Evolutionary conservation across 2,113 vertebrate species (phyloP).

Genomic region (Brachypodius melanocephalos): DNA sequence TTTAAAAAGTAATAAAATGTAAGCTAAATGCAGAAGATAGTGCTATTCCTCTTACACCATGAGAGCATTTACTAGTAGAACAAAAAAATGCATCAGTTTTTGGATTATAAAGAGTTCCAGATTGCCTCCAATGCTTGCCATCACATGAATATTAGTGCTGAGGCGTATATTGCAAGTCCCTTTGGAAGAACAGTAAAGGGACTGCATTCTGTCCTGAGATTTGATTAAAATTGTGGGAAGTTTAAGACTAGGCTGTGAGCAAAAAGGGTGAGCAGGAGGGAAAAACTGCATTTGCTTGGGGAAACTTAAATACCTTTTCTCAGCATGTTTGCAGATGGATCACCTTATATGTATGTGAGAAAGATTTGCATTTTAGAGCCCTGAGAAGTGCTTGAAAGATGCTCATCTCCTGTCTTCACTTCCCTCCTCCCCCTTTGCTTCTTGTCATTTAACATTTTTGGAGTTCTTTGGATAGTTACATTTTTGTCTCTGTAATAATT

Average conservation of each 20-base stretch:
- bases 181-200: background rate
- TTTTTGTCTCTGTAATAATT: constrained; percentile 14
- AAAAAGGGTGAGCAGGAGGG: background rate
- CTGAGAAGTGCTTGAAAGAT: background rate
- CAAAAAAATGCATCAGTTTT: background rate
- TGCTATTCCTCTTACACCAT: background rate
- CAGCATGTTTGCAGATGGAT: background rate
- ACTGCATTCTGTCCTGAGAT: background rate
- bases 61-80: background rate
- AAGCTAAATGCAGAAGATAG: background rate
- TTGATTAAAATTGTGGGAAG: background rate
- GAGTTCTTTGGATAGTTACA: background rate
- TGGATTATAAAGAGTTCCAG: background rate
- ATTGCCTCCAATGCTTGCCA: background rate
- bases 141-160: background rate
- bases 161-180: background rate
- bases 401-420: background rate
- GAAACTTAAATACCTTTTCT: background rate
- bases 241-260: background rate
- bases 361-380: background rate
- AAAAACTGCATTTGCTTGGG: background rate
- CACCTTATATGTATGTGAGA: background rate
- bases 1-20: background rate
- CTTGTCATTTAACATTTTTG: background rate
- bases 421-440: background rate